Evolutionary conservation across 1,140 invertebrate species (phyloP), one percentile per base, ranked within the genome.

Genomic region (Ceratoteleas bidentatus): DNA sequence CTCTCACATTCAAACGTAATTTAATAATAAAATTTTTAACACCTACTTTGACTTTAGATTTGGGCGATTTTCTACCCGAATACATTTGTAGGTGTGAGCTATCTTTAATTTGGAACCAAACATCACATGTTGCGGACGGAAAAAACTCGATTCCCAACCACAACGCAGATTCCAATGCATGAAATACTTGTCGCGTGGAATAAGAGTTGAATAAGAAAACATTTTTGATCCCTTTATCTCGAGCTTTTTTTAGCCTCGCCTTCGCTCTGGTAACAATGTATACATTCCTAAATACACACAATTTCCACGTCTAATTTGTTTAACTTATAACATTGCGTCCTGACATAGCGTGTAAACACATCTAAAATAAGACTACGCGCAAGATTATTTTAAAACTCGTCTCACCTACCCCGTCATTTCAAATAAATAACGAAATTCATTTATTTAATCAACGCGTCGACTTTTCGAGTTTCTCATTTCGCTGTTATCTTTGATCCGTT

Each of bases 251-350:
- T 65, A 40, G 14, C 57, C 54, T 43, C 47, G 14, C 14, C 40
- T 61, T 76, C 40, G 40, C 68, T 68, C 40, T 49, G 62, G 52
- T 68, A 76, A 76, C 64, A 54, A 68, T 68, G 73, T 62, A 61
- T 68, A 76, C 73, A 68, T 68, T 75, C 57, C 58, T 65, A 65
- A 75, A 65, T 75, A 75, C 72, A 75, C 72, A 76, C 49, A 61
- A 76, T 68, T 60, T 68, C 32, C 11, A 16, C 24, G 15, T 36
- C 6, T 68, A 76, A 76, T 76, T 76, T 76, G 64, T 76, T 75
- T 58, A 75, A 66, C 45, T 65, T 60, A 64, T 10, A 73, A 40
- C 24, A 16, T 9, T 36, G 33, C 57, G 16, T 24, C 8, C 61
- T n/a, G 14, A 8, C 13, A 10, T 33, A n/a, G 24, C 33, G 34